Conservation (phyloP, 2,888 invertebrate species). For the Atherix ibis region DNA sequence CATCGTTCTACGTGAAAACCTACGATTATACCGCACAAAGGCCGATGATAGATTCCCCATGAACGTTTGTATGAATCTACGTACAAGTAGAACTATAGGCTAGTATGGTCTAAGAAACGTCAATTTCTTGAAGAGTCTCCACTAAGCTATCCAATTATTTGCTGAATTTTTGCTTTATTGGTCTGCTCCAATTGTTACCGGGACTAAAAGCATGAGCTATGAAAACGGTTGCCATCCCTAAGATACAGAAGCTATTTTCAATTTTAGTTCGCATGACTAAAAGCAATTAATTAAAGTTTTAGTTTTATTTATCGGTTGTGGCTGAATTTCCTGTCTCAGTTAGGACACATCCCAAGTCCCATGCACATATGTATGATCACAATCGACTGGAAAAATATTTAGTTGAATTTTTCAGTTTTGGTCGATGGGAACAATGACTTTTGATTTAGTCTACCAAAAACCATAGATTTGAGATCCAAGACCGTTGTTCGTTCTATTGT, state of each 20-base stretch:
- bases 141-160: slow-evolving; percentile 5
- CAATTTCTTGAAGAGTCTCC: slow-evolving; percentile 2
- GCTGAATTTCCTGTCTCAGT: not conserved
- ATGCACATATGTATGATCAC: not conserved
- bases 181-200: not conserved
- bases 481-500: too few relatives aligned
- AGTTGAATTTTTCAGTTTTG: too few relatives aligned
- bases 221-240: too few relatives aligned
- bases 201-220: too few relatives aligned
- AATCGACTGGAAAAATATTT: too few relatives aligned
- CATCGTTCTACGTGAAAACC: too few relatives aligned
- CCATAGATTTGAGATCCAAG: too few relatives aligned
- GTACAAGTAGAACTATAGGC: too few relatives aligned
- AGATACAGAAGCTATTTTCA: slow-evolving; percentile 1
- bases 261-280: slow-evolving; percentile 5
- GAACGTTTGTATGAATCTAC: too few relatives aligned
- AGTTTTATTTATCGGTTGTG: slow-evolving; percentile 4
- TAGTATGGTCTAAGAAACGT: not conserved
- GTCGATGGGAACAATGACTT: slow-evolving; percentile 4
- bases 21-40: too few relatives aligned
- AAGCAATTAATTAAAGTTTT: slow-evolving; percentile 7
- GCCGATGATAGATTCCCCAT: too few relatives aligned
- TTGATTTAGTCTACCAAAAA: too few relatives aligned
- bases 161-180: not conserved
- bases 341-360: not conserved